Percentiles rank a stretch among this genome's conserved stretches.
Conservation (phyloP, 2,888 invertebrate species). For the Apotomis turbidana region DNA sequence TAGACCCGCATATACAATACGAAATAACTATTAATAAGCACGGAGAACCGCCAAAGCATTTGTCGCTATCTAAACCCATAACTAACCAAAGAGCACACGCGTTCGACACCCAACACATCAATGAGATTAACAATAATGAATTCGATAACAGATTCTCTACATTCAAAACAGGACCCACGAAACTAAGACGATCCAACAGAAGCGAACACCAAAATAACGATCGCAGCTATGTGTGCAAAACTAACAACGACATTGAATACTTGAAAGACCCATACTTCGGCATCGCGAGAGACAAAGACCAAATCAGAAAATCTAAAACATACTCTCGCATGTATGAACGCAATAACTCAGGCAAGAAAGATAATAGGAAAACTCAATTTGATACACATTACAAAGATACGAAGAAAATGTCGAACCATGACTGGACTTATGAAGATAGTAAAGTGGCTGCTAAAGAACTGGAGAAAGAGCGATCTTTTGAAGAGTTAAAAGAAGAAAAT, state of each 20-base stretch:
- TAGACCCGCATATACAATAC: constrained; percentile 82
- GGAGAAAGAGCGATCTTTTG: constrained; percentile 43
- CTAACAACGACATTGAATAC: constrained; percentile 75
- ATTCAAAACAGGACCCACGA: constrained; percentile 66
- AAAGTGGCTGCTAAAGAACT: constrained; percentile 25
- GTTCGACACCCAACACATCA: constrained; percentile 66
- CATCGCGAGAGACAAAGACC: constrained; percentile 54
- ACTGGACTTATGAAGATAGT: constrained; percentile 51
- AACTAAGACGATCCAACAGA: constrained; percentile 67
- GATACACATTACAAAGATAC: constrained; percentile 50
- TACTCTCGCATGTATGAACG: constrained; percentile 66
- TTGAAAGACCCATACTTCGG: constrained; percentile 72
- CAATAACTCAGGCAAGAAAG: constrained; percentile 63
- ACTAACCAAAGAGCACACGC: constrained; percentile 80
- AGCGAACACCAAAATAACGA: constrained; percentile 57
- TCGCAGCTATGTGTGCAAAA: constrained; percentile 63
- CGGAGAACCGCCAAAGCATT: constrained; percentile 80
- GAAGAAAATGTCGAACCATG: constrained; percentile 61
- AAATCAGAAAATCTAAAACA: constrained; percentile 59
- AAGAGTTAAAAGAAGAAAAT: constrained; percentile 38
- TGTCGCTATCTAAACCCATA: constrained; percentile 80
- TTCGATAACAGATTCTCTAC: constrained; percentile 62
- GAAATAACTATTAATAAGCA: constrained; percentile 82
- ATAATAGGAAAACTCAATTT: constrained; percentile 49
- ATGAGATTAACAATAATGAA: constrained; percentile 69